Evolutionary conservation across 2,113 vertebrate genomes (phyloP).

Genomic region (Cyanoliseus patagonus): DNA sequence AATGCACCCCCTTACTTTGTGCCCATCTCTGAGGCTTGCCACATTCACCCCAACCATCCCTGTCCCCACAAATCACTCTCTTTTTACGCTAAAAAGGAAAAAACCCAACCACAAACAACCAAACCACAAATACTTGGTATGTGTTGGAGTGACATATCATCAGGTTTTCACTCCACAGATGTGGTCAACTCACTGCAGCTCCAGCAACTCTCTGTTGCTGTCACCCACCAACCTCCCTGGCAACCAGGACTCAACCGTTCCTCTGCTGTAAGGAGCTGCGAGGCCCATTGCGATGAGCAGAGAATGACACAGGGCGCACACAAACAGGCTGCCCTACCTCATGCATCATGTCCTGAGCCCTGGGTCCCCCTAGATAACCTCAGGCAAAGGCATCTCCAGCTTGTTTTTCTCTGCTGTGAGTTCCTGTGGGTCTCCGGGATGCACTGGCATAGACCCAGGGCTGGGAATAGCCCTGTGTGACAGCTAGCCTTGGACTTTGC

Average conservation of each 20-base stretch:
- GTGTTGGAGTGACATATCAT: neutral
- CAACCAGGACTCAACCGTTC: neutral
- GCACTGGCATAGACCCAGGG: neutral
- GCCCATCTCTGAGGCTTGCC: neutral
- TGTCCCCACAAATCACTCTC: neutral
- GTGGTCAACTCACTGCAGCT: neutral
- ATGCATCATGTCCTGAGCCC: fast-evolving
- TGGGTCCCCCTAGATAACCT: neutral
- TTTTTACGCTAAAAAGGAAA: neutral
- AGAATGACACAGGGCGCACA: neutral
- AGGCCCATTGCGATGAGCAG: fast-evolving
- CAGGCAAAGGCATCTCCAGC: neutral
- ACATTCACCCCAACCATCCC: neutral
- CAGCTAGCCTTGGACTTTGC: conserved; percentile 2
- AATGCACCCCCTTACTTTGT: neutral
- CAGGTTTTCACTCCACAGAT: neutral
- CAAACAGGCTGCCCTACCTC: neutral
- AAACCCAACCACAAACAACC: neutral
- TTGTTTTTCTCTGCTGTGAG: neutral
- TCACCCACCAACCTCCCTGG: neutral
- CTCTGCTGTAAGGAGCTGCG: neutral
- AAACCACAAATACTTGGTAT: neutral
- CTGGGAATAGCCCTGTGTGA: fast-evolving
- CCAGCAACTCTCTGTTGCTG: neutral
- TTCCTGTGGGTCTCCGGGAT: neutral